Percentiles rank a stretch among this genome's conserved stretches.
These are phyloP conservation scores for Trilocha varians DNA, from an alignment of 2,888 invertebrate genomes.

Conservation along the genomic window DNA sequence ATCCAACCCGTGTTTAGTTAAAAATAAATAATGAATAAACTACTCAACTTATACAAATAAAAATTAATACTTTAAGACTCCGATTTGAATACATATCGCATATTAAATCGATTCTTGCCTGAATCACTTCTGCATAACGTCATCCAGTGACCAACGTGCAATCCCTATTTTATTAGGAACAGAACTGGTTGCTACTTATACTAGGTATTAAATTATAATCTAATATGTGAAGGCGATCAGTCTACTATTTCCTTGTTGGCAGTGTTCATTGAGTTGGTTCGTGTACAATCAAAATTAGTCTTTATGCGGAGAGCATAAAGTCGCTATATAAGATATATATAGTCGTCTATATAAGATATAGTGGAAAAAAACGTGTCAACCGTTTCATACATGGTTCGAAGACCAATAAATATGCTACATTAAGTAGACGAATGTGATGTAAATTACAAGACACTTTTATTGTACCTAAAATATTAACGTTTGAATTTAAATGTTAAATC, in stretches of 20 bases:
- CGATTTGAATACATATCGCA: neutral
- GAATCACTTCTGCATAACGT: neutral
- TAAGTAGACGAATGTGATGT: too few relatives aligned
- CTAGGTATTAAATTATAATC: slow-evolving; percentile 20
- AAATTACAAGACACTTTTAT: too few relatives aligned
- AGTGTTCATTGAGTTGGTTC: slow-evolving; percentile 19
- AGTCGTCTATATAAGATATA: neutral
- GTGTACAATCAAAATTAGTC: neutral
- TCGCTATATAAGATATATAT: neutral
- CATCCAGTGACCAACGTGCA: neutral
- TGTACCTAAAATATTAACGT: too few relatives aligned
- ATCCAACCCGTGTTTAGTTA: neutral
- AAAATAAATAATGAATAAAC: too few relatives aligned
- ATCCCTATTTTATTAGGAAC: neutral
- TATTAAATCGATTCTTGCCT: neutral
- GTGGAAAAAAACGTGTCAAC: neutral
- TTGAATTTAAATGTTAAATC: too few relatives aligned
- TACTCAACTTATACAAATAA: too few relatives aligned
- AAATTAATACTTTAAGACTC: neutral
- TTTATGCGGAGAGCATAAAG: neutral
- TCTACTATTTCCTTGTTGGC: slow-evolving; percentile 34
- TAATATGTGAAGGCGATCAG: slow-evolving; percentile 27
- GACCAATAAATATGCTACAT: too few relatives aligned
- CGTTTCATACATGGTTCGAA: too few relatives aligned
- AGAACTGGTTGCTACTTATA: slow-evolving; percentile 1